Evolutionary conservation across 2,888 invertebrate genomes (phyloP), one percentile per base, ranked within the genome.

Genomic region (Sminthurinus aureus): DNA sequence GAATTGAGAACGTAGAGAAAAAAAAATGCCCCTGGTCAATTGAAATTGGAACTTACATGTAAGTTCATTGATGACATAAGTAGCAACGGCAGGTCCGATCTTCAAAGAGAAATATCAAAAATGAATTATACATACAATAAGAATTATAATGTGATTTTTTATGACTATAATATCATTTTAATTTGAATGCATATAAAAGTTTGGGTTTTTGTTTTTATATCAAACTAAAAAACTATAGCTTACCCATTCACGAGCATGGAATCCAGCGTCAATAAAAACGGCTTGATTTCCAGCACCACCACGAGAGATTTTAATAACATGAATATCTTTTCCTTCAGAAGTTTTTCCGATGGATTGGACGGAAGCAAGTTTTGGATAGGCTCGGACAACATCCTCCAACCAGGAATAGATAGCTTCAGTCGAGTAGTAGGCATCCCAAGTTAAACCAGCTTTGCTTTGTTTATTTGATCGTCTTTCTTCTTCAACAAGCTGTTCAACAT

Each of bases 171-270:
- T n/a, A n/a, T n/a, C n/a, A n/a, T n/a, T n/a, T n/a, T n/a, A n/a
- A n/a, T n/a, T n/a, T n/a, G n/a, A n/a, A n/a, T n/a, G n/a, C n/a
- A n/a, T n/a, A n/a, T n/a, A n/a, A n/a, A n/a, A n/a, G n/a, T n/a
- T n/a, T n/a, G n/a, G n/a, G n/a, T n/a, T n/a, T n/a, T n/a, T n/a
- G n/a, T n/a, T n/a, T n/a, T n/a, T n/a, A n/a, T n/a, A n/a, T n/a
- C n/a, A n/a, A n/a, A n/a, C n/a, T n/a, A n/a, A n/a, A n/a, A n/a
- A 6, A 38, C 1, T 38, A 38, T 38, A 38, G 6, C 94, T 92
- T 87, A 96, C 94, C 96, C 96, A 98, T 91, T 98, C 98, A 26
- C 97, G 92, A 0, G 96, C 95, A 89, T 97, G 96, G 86, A 96
- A 96, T 20, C 95, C 85, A 78, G 83, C 87, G 69, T 88, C 87